Evolutionary conservation across 2,888 invertebrate species (phyloP).

Genomic region (Bugula neritina): DNA sequence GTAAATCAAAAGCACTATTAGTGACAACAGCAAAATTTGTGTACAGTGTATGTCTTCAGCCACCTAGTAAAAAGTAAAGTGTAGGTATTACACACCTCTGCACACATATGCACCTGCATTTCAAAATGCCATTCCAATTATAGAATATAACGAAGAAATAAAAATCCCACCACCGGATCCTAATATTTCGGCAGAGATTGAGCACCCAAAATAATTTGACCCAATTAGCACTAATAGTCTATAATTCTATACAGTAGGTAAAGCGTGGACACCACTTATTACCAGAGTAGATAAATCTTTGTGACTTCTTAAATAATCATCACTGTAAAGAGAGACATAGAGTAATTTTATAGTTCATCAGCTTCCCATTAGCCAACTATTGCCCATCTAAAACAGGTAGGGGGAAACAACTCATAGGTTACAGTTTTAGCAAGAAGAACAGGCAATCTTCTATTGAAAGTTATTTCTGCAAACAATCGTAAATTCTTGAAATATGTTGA

Average conservation of each 20-base stretch:
- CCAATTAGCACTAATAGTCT: background rate
- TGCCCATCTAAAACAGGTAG: background rate
- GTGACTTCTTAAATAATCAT: background rate
- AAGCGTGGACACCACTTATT: background rate
- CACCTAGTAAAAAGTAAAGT: no score
- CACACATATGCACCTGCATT: no score
- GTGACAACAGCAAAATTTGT: no score
- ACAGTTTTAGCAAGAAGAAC: no score
- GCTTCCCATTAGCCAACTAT: conserved; percentile 2
- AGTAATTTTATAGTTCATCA: background rate
- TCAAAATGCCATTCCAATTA: no score
- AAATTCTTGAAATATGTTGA: no score
- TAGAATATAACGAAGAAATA: background rate
- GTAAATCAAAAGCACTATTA: no score
- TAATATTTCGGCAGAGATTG: background rate
- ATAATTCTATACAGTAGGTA: background rate
- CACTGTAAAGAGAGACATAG: background rate
- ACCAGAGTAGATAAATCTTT: background rate
- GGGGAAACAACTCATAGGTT: background rate
- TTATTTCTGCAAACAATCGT: no score
- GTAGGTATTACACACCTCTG: no score
- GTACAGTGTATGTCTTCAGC: no score
- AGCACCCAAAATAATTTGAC: background rate
- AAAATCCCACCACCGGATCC: background rate
- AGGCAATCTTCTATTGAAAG: no score